Conservation (phyloP, 2,888 invertebrate species). For the Ptychoptera contaminata region DNA sequence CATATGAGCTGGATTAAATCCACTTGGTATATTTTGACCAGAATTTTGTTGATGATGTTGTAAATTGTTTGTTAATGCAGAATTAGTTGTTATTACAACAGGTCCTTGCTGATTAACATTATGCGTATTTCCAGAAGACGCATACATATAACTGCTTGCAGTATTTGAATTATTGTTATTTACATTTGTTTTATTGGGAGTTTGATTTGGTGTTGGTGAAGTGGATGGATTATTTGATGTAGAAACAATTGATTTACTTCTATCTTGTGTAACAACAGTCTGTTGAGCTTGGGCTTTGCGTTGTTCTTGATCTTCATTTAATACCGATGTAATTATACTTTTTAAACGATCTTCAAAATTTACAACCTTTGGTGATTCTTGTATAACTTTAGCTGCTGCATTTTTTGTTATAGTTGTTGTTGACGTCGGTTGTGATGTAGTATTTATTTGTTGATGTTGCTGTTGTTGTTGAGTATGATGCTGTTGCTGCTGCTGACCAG, state of each 20-base stretch:
- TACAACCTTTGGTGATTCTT: conserved; percentile 66
- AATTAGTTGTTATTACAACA: not conserved
- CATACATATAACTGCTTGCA: no score
- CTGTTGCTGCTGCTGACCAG: conserved; percentile 13
- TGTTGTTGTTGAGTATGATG: conserved; percentile 3
- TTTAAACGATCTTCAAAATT: conserved; percentile 83
- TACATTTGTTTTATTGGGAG: conserved; percentile 25
- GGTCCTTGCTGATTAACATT: no score
- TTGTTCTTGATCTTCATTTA: conserved; percentile 65
- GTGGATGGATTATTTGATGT: conserved; percentile 14
- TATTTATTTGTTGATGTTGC: not conserved
- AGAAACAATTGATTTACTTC: conserved; percentile 17
- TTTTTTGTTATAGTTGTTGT: not conserved
- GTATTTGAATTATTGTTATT: no score
- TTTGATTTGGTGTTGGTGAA: conserved; percentile 7
- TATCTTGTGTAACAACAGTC: conserved; percentile 10
- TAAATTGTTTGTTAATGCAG: conserved; percentile 6
- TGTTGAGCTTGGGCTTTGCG: conserved; percentile 22
- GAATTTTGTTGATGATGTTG: conserved; percentile 7
- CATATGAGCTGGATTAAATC: conserved; percentile 8
- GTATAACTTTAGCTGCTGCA: conserved; percentile 15
- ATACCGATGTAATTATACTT: conserved; percentile 69
- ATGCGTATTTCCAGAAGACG: no score
- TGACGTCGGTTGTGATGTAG: no score
- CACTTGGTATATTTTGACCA: conserved; percentile 3